Evolutionary conservation across 2,113 vertebrate genomes (phyloP).

Genomic region (Phalacrocorax carbo): DNA sequence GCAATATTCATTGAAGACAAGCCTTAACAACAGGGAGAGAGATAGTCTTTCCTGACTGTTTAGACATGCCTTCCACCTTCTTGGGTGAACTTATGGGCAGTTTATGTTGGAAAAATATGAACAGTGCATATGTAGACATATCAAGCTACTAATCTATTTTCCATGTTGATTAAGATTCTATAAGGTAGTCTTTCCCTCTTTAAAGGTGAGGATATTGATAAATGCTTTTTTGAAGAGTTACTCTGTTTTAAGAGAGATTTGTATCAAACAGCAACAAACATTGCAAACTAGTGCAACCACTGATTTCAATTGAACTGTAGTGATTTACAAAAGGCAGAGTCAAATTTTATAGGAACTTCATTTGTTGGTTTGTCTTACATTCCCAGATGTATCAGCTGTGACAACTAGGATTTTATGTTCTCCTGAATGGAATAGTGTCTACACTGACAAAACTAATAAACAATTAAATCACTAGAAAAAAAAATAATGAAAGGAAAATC

Average conservation of each 20-base stretch:
- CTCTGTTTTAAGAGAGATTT: background rate
- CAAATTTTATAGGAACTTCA: background rate
- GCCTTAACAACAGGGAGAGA: background rate
- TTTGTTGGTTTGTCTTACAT: background rate
- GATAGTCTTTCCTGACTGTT: background rate
- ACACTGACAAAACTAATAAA: background rate
- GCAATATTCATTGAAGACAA: background rate
- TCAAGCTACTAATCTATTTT: background rate
- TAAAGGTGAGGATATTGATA: background rate
- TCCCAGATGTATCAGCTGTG: background rate
- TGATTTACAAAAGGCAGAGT: background rate
- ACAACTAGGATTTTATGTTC: background rate
- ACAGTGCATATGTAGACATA: background rate
- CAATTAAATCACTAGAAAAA: background rate
- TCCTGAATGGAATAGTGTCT: background rate
- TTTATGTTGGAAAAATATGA: conserved; percentile 5
- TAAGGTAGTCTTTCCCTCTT: background rate
- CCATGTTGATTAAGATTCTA: background rate
- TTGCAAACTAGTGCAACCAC: background rate
- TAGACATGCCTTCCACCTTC: background rate
- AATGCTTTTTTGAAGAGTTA: background rate
- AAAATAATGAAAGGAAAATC: background rate
- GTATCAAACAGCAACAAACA: background rate
- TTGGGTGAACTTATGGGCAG: background rate
- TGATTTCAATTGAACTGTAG: background rate